A percentile compares a stretch with the other conserved stretches of the same genome.
Evolutionary conservation across 2,113 vertebrate species (phyloP).

Genomic region (Scomber scombrus): DNA sequence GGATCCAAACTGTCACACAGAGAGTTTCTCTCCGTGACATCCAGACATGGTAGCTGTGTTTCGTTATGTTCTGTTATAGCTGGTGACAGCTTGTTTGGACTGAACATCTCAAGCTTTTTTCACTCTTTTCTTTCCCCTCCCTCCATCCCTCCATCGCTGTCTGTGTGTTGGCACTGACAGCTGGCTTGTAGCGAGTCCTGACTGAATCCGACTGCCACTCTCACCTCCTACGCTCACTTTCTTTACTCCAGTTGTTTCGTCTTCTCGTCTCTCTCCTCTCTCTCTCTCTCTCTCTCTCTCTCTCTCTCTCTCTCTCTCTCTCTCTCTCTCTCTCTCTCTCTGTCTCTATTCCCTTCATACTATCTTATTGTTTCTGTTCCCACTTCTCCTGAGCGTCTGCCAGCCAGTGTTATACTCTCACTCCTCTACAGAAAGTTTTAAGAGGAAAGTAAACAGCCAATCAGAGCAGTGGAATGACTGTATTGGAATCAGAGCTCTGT

Average conservation of each 20-base stretch:
- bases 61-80: conserved; percentile 40
- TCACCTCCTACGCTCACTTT: neutral
- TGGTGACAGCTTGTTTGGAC: conserved; percentile 67
- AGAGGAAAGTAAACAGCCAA: neutral
- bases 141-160: conserved; percentile 21
- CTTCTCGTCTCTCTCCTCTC: neutral
- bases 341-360: neutral
- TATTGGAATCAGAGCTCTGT: neutral
- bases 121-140: neutral
- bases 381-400: conserved; percentile 17
- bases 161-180: conserved; percentile 72
- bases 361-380: conserved; percentile 4
- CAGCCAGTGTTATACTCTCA: neutral
- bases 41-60: conserved; percentile 31
- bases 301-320: too few relatives aligned
- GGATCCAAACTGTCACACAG: conserved; percentile 20
- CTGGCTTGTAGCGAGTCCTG: conserved; percentile 46
- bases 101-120: conserved; percentile 41
- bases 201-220: conserved; percentile 40
- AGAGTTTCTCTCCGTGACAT: conserved; percentile 33
- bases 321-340: neutral
- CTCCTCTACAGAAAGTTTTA: neutral
- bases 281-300: neutral
- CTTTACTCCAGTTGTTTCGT: conserved; percentile 23
- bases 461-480: neutral